These are phyloP conservation scores for Bolinopsis microptera DNA, from an alignment of 37 sponge, comb jelly and placozoan species.

Conservation along the genomic window DNA sequence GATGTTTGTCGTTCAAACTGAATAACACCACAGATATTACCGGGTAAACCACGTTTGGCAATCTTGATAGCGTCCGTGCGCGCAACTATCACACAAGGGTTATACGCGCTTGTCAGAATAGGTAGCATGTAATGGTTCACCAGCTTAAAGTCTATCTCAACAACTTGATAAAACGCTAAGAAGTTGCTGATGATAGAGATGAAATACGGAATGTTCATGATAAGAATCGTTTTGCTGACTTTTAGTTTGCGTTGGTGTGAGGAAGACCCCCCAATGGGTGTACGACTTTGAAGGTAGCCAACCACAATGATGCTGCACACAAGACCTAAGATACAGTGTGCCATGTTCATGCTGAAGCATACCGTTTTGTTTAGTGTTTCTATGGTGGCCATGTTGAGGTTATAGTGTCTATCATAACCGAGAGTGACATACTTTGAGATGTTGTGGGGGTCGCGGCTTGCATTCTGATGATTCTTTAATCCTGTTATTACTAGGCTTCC, in stretches of 20 bases:
- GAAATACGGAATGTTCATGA: neutral
- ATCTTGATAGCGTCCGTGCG: neutral
- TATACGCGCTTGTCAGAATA: neutral
- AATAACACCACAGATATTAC: too few relatives aligned
- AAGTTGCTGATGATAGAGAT: conserved; percentile 2
- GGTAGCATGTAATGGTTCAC: conserved; percentile 36
- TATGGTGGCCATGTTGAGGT: neutral
- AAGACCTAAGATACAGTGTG: neutral
- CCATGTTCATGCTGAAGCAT: neutral
- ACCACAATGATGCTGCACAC: neutral
- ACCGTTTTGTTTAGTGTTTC: neutral
- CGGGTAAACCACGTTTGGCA: too few relatives aligned
- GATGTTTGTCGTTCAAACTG: too few relatives aligned
- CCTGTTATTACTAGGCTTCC: neutral
- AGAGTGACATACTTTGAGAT: neutral
- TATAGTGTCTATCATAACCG: neutral
- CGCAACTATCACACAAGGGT: neutral
- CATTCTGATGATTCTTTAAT: neutral
- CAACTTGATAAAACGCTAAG: neutral
- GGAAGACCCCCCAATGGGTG: neutral
- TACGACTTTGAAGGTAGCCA: neutral
- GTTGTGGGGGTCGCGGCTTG: neutral
- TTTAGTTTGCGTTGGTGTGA: neutral
- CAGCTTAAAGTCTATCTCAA: neutral
- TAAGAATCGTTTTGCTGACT: neutral